Conservation (phyloP, 2,888 invertebrate species). For the Balanococcus diminutus region DNA sequence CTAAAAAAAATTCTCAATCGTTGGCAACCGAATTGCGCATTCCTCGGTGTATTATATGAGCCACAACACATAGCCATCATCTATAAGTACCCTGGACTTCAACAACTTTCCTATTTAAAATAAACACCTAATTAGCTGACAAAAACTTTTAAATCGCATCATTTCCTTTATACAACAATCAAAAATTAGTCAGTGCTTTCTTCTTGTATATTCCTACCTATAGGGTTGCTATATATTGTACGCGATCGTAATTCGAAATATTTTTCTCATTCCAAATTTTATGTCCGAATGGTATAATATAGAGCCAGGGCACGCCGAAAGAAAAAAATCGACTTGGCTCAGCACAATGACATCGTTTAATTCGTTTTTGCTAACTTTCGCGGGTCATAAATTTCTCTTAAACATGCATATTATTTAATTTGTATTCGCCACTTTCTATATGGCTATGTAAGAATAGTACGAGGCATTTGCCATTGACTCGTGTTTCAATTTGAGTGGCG, state of each 20-base stretch:
- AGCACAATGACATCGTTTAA: slow-evolving; percentile 16
- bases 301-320: background rate
- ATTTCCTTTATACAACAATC: slow-evolving; percentile 26
- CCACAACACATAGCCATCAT: background rate
- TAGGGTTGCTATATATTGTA: too few species aligned
- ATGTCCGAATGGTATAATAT: too few species aligned
- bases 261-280: background rate
- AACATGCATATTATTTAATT: slow-evolving; percentile 40
- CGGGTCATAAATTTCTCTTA: slow-evolving; percentile 48
- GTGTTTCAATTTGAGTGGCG: background rate
- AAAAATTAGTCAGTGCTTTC: slow-evolving; percentile 20
- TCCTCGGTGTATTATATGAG: background rate
- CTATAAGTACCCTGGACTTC: slow-evolving; percentile 12
- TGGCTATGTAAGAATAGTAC: background rate
- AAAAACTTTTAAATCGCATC: slow-evolving; percentile 30
- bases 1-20: background rate
- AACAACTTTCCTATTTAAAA: slow-evolving; percentile 20
- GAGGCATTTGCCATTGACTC: background rate
- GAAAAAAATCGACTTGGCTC: slow-evolving; percentile 9
- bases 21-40: slow-evolving; percentile 6
- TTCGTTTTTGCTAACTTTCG: slow-evolving; percentile 41
- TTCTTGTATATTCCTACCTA: too few species aligned
- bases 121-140: slow-evolving; percentile 39
- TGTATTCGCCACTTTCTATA: background rate
- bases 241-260: background rate